Conservation (phyloP, 2,888 invertebrate species). For the Rotaria sp. region DNA sequence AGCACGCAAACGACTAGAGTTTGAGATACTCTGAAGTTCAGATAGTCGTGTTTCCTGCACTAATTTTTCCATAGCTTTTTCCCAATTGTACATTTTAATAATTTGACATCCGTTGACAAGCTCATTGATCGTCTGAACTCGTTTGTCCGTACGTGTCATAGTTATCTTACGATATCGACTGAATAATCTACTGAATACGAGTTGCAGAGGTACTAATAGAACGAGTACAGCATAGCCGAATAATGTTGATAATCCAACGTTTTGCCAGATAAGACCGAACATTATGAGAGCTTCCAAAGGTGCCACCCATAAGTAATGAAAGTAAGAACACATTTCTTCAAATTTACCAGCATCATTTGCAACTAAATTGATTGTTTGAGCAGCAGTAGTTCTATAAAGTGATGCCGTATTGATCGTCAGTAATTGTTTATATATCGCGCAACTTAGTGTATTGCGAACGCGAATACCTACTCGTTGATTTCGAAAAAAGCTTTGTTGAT, state of each 20-base stretch:
- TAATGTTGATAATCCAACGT: background rate
- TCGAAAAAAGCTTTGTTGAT: background rate
- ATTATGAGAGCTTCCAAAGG: background rate
- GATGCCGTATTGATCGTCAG: background rate
- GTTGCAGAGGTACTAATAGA: background rate
- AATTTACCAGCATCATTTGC: background rate
- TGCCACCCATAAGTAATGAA: background rate
- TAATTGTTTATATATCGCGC: background rate
- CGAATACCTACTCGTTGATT: background rate
- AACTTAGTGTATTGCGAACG: background rate
- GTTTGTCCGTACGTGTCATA: constrained; percentile 62
- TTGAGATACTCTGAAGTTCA: background rate
- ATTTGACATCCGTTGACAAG: constrained; percentile 85
- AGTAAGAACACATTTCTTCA: background rate
- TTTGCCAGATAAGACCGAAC: background rate
- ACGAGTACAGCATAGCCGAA: background rate
- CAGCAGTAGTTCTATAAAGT: background rate
- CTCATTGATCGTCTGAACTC: constrained; percentile 87
- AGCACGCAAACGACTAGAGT: background rate
- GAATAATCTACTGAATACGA: background rate
- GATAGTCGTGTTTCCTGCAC: background rate
- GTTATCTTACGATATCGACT: background rate
- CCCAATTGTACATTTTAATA: constrained; percentile 93
- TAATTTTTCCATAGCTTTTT: constrained; percentile 70
- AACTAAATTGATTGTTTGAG: background rate